Evolutionary conservation across 2,797 vertebrate genomes (phyloP).

Genomic region (Dallia pectoralis): DNA sequence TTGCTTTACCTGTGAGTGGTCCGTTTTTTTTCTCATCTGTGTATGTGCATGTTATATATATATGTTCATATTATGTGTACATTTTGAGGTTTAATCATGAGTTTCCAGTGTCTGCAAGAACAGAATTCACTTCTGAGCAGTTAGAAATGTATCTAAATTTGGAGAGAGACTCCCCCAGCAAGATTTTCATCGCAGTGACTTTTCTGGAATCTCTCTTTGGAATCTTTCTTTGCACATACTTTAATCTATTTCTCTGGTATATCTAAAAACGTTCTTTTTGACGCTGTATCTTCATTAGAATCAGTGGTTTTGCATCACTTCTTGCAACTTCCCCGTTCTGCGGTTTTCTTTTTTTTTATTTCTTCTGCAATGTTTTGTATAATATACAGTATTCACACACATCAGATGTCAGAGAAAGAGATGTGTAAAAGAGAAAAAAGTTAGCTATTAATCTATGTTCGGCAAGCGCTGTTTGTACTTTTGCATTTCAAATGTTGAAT

Average conservation of each 20-base stretch:
- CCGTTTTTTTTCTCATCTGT: too few species aligned
- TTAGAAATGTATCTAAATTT: slow-evolving; percentile 32
- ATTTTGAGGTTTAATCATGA: slow-evolving; percentile 21
- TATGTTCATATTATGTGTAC: too few species aligned
- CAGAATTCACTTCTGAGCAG: slow-evolving; percentile 3
- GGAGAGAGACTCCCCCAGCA: slow-evolving; percentile 1
- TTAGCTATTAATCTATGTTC: background rate
- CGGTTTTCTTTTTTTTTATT: too few species aligned
- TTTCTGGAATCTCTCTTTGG: background rate
- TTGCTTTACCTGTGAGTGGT: too few species aligned
- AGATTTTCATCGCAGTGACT: slow-evolving; percentile 5
- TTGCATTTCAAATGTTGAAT: background rate
- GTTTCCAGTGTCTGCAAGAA: background rate
- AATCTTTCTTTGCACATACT: background rate
- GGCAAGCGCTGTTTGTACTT: background rate
- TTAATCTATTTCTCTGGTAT: background rate
- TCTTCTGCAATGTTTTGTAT: too few species aligned
- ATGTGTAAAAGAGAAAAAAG: background rate
- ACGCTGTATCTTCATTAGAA: background rate
- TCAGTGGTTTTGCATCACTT: background rate
- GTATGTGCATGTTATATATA: background rate
- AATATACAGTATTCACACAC: background rate
- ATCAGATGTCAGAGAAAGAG: background rate
- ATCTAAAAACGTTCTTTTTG: background rate
- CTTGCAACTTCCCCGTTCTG: too few species aligned